Evolutionary conservation across 2,888 invertebrate genomes (phyloP).

Genomic region (Epinotia bilunana): DNA sequence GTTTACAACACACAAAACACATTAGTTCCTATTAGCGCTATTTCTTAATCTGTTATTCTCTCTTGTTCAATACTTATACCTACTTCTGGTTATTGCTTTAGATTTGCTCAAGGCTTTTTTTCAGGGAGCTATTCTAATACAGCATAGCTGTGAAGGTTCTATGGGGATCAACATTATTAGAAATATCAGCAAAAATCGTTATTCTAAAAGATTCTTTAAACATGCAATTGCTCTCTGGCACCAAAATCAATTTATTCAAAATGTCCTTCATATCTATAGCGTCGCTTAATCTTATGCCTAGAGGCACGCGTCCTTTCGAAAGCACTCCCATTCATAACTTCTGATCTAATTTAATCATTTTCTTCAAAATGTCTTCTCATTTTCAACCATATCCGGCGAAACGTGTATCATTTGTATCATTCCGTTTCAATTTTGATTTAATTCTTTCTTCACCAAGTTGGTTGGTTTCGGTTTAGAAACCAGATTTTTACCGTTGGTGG

Average conservation of each 20-base stretch:
- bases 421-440: too few species aligned
- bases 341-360: not conserved
- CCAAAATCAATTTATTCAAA: not conserved
- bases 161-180: constrained; percentile 5
- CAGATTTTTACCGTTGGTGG: too few species aligned
- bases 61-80: constrained; percentile 13
- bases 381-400: too few species aligned
- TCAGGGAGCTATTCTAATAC: not conserved
- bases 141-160: not conserved
- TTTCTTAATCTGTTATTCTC: constrained; percentile 16
- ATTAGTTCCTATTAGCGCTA: constrained; percentile 14
- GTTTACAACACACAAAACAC: constrained; percentile 34
- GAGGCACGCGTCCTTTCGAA: not conserved
- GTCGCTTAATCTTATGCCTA: not conserved
- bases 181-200: not conserved
- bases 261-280: not conserved
- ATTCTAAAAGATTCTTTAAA: constrained; percentile 9
- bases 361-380: not conserved
- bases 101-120: constrained; percentile 15
- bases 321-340: not conserved
- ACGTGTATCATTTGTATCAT: too few species aligned
- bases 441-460: too few species aligned
- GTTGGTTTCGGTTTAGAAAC: too few species aligned
- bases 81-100: constrained; percentile 34
- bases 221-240: constrained; percentile 18